These are phyloP conservation scores for Cydia splendana DNA, from an alignment of 1,140 invertebrate species.

Conservation along the genomic window DNA sequence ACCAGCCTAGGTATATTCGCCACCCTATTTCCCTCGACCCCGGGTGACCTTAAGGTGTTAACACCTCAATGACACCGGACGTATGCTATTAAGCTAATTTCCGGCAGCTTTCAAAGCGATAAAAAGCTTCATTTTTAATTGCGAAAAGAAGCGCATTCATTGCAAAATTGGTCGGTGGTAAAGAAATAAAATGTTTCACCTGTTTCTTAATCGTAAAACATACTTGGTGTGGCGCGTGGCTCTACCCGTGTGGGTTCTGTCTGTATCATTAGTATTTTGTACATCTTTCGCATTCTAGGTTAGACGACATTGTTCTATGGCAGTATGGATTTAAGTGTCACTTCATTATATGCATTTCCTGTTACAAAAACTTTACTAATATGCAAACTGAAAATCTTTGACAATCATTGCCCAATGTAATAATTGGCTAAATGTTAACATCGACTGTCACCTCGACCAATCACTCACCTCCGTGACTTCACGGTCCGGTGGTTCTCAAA, in stretches of 20 bases:
- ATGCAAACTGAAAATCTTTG: not conserved
- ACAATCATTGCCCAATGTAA: not conserved
- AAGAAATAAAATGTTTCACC: not conserved
- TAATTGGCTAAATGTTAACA: not conserved
- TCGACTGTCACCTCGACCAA: not conserved
- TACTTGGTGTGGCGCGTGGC: not conserved
- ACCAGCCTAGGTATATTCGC: not conserved
- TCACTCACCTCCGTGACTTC: not conserved
- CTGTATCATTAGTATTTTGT: too few species aligned
- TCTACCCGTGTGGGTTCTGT: too few species aligned
- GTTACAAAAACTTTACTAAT: not conserved
- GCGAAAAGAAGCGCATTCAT: not conserved
- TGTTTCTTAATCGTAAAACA: not conserved
- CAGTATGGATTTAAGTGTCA: too few species aligned
- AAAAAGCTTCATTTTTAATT: conserved; percentile 23
- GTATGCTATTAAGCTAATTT: conserved; percentile 30
- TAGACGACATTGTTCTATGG: too few species aligned
- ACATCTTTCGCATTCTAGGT: too few species aligned
- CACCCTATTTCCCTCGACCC: not conserved
- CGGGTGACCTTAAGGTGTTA: conserved; percentile 16
- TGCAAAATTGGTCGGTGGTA: not conserved
- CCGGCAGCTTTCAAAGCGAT: conserved; percentile 7
- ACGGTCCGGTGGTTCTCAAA: conserved; percentile 16
- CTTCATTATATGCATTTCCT: too few species aligned
- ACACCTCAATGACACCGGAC: conserved; percentile 23